These are phyloP conservation scores for Holotrichia oblita DNA, from an alignment of 1,140 invertebrate species.

Conservation along the genomic window DNA sequence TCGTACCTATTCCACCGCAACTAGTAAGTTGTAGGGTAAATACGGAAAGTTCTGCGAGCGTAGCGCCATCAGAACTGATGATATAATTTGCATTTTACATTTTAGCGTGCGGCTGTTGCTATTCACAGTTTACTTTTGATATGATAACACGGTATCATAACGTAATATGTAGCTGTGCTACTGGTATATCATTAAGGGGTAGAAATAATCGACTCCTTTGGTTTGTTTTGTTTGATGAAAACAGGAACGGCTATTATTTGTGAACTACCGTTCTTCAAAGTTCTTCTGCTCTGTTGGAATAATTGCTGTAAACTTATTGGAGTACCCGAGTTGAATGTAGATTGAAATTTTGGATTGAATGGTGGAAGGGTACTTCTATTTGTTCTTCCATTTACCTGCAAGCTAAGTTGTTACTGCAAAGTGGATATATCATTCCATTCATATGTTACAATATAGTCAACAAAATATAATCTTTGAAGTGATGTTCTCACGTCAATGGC, in stretches of 20 bases:
- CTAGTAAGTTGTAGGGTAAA: constrained; percentile 8
- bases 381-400: too few species aligned
- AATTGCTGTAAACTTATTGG: too few species aligned
- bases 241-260: neutral
- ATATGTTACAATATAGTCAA: too few species aligned
- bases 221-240: neutral
- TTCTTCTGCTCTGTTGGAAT: too few species aligned
- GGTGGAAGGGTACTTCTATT: too few species aligned
- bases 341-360: too few species aligned
- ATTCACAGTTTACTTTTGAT: constrained; percentile 8
- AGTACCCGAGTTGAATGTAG: too few species aligned
- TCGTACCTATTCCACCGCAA: neutral
- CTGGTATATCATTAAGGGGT: neutral
- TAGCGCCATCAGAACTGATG: neutral
- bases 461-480: too few species aligned
- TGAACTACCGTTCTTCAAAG: neutral
- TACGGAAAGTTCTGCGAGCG: neutral
- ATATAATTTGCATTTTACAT: constrained; percentile 34
- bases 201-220: neutral
- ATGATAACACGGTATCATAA: neutral
- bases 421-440: too few species aligned
- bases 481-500: too few species aligned
- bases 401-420: too few species aligned
- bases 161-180: neutral
- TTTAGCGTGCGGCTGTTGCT: constrained; percentile 6